Base-by-base conservation (phyloP, 2,888 invertebrate species). In the Dynastes tityus region DNA sequence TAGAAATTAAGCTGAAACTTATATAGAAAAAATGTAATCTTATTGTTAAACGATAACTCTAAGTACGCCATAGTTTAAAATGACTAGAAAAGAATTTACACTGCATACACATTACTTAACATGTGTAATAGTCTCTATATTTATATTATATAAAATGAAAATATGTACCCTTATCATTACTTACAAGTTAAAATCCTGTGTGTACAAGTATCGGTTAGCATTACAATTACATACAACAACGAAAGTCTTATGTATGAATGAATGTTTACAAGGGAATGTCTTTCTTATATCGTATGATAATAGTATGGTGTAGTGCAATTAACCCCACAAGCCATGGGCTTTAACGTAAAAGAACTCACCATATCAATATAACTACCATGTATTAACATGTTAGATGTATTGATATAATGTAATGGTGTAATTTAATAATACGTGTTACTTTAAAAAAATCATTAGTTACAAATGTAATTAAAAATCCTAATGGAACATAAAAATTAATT, bases 1-100 rank as follows among this genome's bases (percentile, higher is more conserved):
- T 37, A 37, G n/a, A 58, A 58, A 22, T 58, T 8, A 22, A 58
- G 22, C 22, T 22, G 8, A n/a, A 22, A 22, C 9, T 58, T 58
- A 58, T 22, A 22, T 58, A 13, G 13, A 1, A 63, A 63, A 32
- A 13, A 63, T 63, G 6, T 2, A 22, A 32, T n/a, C 63, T 32
- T 63, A 32, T 2, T 29, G 13, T 63, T 63, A 58, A 58, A 58
- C 22, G n/a, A 58, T 58, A 22, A 22, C 22, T n/a, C 61, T 74
- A 74, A 74, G 73, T 74, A 74, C 73, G 61, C 61, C 49, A 74
- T 74, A 74, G 45, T 61, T 73, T 74, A 58, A 61, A 74, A 61
- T 74, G 73, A 74, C 73, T 74, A 74, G 73, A 74, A 74, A 74
- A 63, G 61, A 74, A 45, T 74, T 74, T 74, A 74, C 40, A 61